Evolutionary conservation across 2,113 vertebrate genomes (phyloP).

Genomic region (Gracilinanus agilis): DNA sequence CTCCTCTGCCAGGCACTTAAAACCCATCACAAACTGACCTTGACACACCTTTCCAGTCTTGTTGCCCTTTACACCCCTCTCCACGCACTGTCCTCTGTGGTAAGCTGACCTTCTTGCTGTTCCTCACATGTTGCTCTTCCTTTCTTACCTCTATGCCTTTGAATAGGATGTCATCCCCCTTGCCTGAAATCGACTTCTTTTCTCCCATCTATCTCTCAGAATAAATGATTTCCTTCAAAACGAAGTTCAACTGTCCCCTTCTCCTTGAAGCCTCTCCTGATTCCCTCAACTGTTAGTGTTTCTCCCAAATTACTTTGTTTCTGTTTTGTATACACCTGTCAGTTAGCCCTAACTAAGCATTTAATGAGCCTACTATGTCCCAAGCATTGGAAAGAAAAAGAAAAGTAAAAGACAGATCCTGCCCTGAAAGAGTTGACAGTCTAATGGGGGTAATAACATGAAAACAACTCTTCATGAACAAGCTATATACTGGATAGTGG

Average conservation of each 20-base stretch:
- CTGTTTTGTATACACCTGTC: background rate
- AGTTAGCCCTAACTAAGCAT: background rate
- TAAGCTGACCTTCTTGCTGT: background rate
- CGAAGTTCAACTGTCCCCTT: background rate
- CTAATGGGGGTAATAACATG: background rate
- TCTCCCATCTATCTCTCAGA: background rate
- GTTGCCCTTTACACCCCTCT: background rate
- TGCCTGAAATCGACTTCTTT: background rate
- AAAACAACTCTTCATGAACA: background rate
- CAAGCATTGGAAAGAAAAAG: background rate
- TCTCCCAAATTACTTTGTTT: background rate
- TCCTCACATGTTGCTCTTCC: background rate
- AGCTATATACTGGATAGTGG: background rate
- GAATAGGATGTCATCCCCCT: background rate
- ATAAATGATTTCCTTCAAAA: background rate
- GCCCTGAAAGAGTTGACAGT: background rate
- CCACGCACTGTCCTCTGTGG: background rate
- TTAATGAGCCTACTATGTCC: background rate
- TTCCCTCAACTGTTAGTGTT: background rate
- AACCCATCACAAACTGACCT: background rate
- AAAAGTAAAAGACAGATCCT: background rate
- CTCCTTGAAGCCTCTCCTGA: background rate
- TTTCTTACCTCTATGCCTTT: background rate
- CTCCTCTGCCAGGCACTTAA: background rate
- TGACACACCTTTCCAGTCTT: background rate